Evolutionary conservation across 2,888 invertebrate genomes (phyloP), one percentile per base, ranked within the genome.

Genomic region (Heteropelma amictum): DNA sequence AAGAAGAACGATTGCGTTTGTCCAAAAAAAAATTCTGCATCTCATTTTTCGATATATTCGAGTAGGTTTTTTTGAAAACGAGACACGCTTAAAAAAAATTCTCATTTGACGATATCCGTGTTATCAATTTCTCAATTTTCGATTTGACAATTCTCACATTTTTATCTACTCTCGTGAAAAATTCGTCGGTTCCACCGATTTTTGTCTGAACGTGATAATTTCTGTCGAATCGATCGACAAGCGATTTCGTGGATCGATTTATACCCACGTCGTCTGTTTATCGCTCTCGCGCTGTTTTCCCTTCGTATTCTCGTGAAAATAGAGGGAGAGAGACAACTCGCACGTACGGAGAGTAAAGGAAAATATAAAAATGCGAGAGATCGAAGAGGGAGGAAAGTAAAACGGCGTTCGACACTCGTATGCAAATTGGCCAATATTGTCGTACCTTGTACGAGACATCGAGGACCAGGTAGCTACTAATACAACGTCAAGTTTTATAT

Each of bases 341-440:
- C 21, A 8, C 30, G 49, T 40, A 54, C 53, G n/a, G 40, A 2
- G 51, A 53, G 17, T 45, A 30, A n/a, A 28, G 17, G 40, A 53
- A 54, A 76, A 54, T n/a, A 45, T 38, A 49, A 60, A 72, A 65
- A 53, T 35, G 30, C 33, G 19, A 28, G 42, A 42, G 28, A 33
- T 10, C 12, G 51, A 54, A 79, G 76, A 56, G 30, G 80, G 78
- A 80, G 80, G 76, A 74, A 69, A 63, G 47, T 56, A 64, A 35
- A 81, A 79, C 70, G 60, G 58, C 68, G 67, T 60, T 68, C 76
- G 76, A 77, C 77, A 78, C 83, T 83, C 83, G 82, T 84, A 86
- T 86, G 86, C 83, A 86, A 85, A 86, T 85, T 83, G 83, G 83
- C 80, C 80, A 81, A 83, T 82, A 85, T 85, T 85, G 84, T 84